Evolutionary conservation across 2,113 vertebrate species (phyloP).

Genomic region (Hydrolagus affinis): DNA sequence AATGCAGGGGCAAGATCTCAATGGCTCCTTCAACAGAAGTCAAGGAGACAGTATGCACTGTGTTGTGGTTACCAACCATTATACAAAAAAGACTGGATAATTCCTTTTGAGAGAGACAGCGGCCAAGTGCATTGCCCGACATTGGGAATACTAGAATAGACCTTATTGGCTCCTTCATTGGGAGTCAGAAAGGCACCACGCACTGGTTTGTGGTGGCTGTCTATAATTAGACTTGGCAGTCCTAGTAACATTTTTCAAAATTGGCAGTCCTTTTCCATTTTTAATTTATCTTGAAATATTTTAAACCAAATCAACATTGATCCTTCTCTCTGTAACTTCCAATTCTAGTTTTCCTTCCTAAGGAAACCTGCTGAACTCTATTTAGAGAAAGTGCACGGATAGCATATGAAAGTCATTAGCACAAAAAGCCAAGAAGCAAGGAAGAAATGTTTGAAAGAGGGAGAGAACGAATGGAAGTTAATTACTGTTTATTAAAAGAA

Average conservation of each 20-base stretch:
- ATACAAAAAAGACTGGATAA: not conserved
- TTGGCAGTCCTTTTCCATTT: slow-evolving; percentile 7
- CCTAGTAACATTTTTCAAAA: slow-evolving; percentile 12
- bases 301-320: slow-evolving; percentile 21
- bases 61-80: slow-evolving; percentile 4
- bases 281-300: slow-evolving; percentile 18
- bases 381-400: not conserved
- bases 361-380: not conserved
- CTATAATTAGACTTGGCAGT: slow-evolving; percentile 6
- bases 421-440: slow-evolving; percentile 1
- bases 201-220: not conserved
- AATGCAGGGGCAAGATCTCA: not conserved
- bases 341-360: not conserved
- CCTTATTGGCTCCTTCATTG: not conserved
- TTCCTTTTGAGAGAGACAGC: not conserved
- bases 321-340: not conserved
- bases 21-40: not conserved
- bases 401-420: slow-evolving; percentile 27
- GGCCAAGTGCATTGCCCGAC: not conserved
- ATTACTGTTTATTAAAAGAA: slow-evolving; percentile 5
- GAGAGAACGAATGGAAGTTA: not conserved
- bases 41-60: not conserved
- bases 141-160: not conserved
- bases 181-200: slow-evolving; percentile 24
- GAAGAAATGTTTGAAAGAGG: not conserved